phyloP scores from a whole-genome alignment of 1,140 invertebrate genomes.

The Rhagoletis zephyria region DNA sequence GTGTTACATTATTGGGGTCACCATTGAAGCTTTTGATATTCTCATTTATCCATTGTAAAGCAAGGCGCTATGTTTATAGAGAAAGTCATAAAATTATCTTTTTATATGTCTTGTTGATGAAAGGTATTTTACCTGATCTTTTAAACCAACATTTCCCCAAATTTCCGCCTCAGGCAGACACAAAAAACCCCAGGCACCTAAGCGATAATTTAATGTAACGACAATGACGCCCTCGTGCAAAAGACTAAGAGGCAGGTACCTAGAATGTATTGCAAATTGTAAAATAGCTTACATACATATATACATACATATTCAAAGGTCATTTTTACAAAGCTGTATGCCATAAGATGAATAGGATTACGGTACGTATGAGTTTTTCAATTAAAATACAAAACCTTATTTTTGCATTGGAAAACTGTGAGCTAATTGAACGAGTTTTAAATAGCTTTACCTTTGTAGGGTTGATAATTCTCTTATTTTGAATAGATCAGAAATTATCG shows the following conservation, averaged over 20 bases:
- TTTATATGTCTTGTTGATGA: not conserved
- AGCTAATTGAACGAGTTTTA: too few relatives aligned
- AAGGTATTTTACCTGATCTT: constrained; percentile 75
- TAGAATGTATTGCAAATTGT: too few relatives aligned
- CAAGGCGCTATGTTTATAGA: constrained; percentile 67
- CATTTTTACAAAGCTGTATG: too few relatives aligned
- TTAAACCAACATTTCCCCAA: constrained; percentile 78
- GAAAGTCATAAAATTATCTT: constrained; percentile 53
- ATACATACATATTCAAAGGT: too few relatives aligned
- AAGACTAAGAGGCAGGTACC: constrained; percentile 75
- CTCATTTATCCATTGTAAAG: constrained; percentile 76
- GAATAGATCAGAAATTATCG: too few relatives aligned
- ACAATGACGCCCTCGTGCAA: constrained; percentile 77
- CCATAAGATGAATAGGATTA: too few relatives aligned
- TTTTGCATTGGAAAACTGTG: too few relatives aligned
- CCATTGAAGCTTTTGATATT: constrained; percentile 79
- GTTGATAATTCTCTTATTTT: too few relatives aligned
- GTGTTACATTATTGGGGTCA: constrained; percentile 75
- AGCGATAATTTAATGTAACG: constrained; percentile 80
- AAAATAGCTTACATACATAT: too few relatives aligned
- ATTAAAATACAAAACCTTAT: too few relatives aligned
- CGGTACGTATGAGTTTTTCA: too few relatives aligned
- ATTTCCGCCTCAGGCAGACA: constrained; percentile 74
- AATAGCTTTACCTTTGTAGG: too few relatives aligned
- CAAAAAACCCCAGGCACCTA: constrained; percentile 77